These are phyloP conservation scores for Pogonomyrmex barbatus DNA, from an alignment of 1,140 invertebrate species.

Conservation along the genomic window DNA sequence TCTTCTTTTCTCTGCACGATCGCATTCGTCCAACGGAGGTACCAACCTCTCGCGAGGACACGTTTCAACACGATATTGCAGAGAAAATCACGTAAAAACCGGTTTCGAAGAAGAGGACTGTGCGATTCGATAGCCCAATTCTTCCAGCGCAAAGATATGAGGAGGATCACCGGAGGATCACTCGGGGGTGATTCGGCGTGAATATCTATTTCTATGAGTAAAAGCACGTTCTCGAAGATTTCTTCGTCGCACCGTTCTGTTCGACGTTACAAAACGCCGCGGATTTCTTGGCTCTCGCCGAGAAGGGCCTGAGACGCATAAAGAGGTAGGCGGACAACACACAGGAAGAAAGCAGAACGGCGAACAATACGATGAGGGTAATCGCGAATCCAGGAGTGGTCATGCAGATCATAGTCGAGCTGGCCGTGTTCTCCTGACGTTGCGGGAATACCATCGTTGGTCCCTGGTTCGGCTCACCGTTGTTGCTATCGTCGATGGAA, in stretches of 20 bases:
- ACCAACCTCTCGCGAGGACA: conserved; percentile 12
- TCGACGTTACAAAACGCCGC: conserved; percentile 84
- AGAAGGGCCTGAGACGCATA: conserved; percentile 90
- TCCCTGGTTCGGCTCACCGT: conserved; percentile 82
- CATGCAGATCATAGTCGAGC: conserved; percentile 92
- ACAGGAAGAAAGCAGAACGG: conserved; percentile 93
- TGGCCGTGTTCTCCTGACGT: conserved; percentile 60
- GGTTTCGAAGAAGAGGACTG: conserved; percentile 32
- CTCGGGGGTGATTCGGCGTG: background rate
- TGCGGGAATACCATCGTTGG: conserved; percentile 91
- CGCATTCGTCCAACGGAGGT: background rate
- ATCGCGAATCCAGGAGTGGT: conserved; percentile 95
- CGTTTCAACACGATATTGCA: conserved; percentile 36
- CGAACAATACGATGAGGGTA: conserved; percentile 92
- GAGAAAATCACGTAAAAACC: conserved; percentile 56
- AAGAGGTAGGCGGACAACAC: conserved; percentile 94
- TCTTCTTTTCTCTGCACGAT: background rate
- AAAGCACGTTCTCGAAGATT: conserved; percentile 85
- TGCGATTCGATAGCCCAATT: background rate
- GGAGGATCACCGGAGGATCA: background rate
- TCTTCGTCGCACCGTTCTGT: conserved; percentile 77
- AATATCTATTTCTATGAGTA: conserved; percentile 83
- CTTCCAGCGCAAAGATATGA: conserved; percentile 3
- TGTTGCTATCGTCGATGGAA: conserved; percentile 89
- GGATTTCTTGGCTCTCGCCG: conserved; percentile 87